Conservation (phyloP, 35 echinoderm and acorn worm species). For the Chiridota heheva region DNA sequence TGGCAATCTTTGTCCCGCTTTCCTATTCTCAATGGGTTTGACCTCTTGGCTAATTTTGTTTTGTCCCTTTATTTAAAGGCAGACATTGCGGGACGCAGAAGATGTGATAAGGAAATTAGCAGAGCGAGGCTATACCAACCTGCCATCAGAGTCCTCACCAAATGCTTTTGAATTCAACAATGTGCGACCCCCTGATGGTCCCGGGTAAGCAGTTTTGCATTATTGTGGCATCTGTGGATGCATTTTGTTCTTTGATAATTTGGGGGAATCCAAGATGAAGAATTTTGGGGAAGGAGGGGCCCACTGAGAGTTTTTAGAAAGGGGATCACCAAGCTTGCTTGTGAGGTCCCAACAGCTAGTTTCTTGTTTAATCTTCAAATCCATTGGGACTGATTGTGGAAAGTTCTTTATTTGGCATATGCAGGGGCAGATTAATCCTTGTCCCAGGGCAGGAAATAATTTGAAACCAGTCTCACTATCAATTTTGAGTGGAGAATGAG, state of each 20-base stretch:
- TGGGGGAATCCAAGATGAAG: neutral
- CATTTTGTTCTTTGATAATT: neutral
- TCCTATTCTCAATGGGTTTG: no score
- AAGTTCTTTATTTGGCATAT: no score
- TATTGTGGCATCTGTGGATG: no score
- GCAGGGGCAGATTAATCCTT: no score
- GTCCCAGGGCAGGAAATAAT: no score
- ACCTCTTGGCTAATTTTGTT: no score
- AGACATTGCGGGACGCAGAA: constrained; percentile 26
- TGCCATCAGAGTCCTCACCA: constrained; percentile 20
- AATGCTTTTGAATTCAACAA: constrained; percentile 39
- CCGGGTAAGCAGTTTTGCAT: neutral
- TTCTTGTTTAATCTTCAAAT: neutral
- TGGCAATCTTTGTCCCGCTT: no score
- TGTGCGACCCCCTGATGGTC: constrained; percentile 22
- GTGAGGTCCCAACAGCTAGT: neutral
- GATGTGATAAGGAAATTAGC: constrained; percentile 22
- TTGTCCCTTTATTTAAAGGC: neutral
- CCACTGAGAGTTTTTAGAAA: neutral
- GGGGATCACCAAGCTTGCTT: neutral
- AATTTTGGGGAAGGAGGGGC: neutral
- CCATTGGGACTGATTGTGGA: neutral
- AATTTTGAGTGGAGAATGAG: no score
- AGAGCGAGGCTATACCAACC: constrained; percentile 24
- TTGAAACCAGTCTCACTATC: no score